Evolutionary conservation across 2,888 invertebrate genomes (phyloP), one percentile per base, ranked within the genome.

Genomic region (Heliconius cydno): DNA sequence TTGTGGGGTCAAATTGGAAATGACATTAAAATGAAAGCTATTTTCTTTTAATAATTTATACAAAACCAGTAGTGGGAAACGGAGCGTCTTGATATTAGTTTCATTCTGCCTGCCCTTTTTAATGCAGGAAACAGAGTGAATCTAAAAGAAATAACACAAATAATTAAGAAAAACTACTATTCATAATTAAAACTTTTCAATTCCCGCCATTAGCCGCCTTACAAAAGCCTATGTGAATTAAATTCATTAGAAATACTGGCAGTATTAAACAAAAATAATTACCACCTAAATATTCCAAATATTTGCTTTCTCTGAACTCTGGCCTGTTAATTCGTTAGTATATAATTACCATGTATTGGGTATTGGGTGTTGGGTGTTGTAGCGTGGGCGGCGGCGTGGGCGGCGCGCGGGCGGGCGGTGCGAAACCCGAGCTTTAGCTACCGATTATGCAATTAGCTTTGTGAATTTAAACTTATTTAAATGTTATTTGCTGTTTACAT

Each of bases 321-420:
- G 46, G 76, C 22, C 80, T 82, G 83, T 72, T 81, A 82, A 83
- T 82, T 70, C 76, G 78, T 67, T 70, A 63, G 77, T 82, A 77
- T 77, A 79, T 81, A 83, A 83, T 85, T 84, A 84, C 82, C 81
- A 73, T 79, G 80, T 82, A 83, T 78, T 76, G 81, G 83, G 79
- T 82, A 25, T 25, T 65, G 65, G 25, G 70, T 82, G 84, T 80
- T 65, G 65, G 25, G 70, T 82, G 84, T 80, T 52, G 79, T 70
- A 41, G 10, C 78, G 87, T 87, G 84, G 85, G 85, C 76, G 76
- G 84, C 76, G 41, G 83, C 84, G 84, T 52, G 83, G 84, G 84
- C 74, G 79, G 46, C 82, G 85, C 83, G 72, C 60, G 80, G 75
- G 79, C 82, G 84, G 82, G 83, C 80, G 82, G 83, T 79, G 82